Percentiles rank a stretch among this genome's conserved stretches.
Conservation (phyloP, 2,113 vertebrate species). For the Pica pica region DNA sequence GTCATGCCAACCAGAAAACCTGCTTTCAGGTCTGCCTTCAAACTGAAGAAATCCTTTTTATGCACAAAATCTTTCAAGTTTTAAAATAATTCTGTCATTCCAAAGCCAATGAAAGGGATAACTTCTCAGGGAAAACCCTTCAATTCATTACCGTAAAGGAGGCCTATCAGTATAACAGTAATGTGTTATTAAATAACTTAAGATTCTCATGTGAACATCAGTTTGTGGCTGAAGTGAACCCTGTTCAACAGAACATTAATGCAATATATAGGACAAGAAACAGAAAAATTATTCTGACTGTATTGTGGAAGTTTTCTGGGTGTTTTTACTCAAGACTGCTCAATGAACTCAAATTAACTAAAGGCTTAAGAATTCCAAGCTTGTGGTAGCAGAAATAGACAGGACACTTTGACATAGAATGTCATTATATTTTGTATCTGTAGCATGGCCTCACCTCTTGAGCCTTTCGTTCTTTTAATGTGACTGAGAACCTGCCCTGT, state of each 20-base stretch:
- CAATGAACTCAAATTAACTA: not conserved
- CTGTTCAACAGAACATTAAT: not conserved
- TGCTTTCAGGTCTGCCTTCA: not conserved
- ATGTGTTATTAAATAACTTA: not conserved
- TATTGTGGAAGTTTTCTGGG: rapidly evolving
- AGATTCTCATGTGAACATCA: not conserved
- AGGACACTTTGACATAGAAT: not conserved
- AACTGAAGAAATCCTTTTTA: not conserved
- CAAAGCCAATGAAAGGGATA: not conserved
- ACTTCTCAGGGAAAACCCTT: not conserved
- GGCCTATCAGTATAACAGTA: not conserved
- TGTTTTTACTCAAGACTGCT: not conserved
- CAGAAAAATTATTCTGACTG: not conserved
- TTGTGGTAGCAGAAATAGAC: not conserved
- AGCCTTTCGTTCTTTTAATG: not conserved
- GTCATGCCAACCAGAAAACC: not conserved
- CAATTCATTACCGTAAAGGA: not conserved
- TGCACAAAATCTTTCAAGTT: not conserved
- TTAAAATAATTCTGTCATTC: not conserved
- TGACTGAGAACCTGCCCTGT: not conserved
- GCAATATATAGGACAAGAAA: not conserved
- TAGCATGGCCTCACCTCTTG: not conserved
- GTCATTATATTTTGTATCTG: not conserved
- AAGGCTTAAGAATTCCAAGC: not conserved
- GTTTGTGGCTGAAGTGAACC: not conserved